Percentiles rank a stretch among this genome's conserved stretches.
These are phyloP conservation scores for Helarctos malayanus DNA, from an alignment of 2,797 vertebrate species.

Conservation along the genomic window DNA sequence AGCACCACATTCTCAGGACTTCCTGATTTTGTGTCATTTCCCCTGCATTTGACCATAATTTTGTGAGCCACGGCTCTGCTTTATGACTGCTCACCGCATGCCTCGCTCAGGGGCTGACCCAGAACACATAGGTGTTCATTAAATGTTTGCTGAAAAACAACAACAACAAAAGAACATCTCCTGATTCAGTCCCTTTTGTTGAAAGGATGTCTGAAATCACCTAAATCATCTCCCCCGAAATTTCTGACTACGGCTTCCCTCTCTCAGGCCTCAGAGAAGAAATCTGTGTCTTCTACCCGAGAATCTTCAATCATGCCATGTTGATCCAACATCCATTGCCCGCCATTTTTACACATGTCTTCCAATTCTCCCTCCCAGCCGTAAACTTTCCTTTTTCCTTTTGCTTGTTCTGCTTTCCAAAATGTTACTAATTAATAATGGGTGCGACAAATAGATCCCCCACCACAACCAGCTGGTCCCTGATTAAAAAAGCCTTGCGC, in stretches of 20 bases:
- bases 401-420: constrained; percentile 74
- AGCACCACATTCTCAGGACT: neutral
- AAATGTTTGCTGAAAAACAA: neutral
- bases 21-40: neutral
- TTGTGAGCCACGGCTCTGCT: neutral
- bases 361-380: constrained; percentile 28
- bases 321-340: neutral
- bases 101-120: neutral
- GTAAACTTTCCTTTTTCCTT: constrained; percentile 73
- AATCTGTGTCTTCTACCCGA: constrained; percentile 9
- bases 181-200: neutral
- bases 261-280: neutral
- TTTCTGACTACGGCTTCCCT: neutral
- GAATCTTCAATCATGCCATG: neutral
- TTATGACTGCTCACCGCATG: neutral
- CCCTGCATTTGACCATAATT: neutral
- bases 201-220: neutral
- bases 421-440: constrained; percentile 84
- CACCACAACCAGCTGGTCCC: constrained; percentile 81
- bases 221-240: neutral
- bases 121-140: neutral
- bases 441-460: constrained; percentile 75
- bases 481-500: constrained; percentile 80
- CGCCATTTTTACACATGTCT: constrained; percentile 60
- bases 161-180: neutral